Base-by-base conservation (phyloP, 2,113 vertebrate species). In the Mustelus asterias region DNA sequence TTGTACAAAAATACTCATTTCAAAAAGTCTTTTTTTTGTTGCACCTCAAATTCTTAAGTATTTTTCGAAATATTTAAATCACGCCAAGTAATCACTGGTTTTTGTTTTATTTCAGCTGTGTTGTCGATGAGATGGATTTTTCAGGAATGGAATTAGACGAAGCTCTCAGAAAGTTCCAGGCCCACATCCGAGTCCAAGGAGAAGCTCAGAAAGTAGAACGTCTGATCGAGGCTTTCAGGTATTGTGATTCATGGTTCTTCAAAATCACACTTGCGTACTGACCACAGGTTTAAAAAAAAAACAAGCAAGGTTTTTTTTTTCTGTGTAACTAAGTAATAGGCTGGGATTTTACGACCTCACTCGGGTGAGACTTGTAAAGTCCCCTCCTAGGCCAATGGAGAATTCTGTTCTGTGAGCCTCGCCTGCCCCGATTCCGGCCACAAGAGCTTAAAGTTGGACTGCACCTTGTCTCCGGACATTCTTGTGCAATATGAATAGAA, bases 121-220 rank as follows among this genome's bases (percentile, higher is more conserved):
- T 99, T 96, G 99, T 99, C 95, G 99, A 99, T 96, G 99, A 99
- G 97, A 99, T 99, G 99, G 99, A 99, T 96, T 99, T 99, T 97
- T 99, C 98, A 0, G 97, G 97, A 65, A 98, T 99, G 99, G 99
- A 99, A 96, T 97, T 99, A 97, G 99, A 99, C 65, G 99, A 99
- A 97, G 99, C 99, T 0, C 98, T 99, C 96, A 97, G 99, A 97
- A 99, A 99, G 97, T 99, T 99, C 97, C 99, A 99, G 97, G 99
- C 99, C 20, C 99, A 99, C 96, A 99, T 99, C 96, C 98, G 99
- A 96, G 99, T 99, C 44, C 99, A 99, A 96, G 99, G 99, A 58
- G 99, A 99, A 97, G 99, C 99, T 0, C 99, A 99, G 97, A 99
- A 99, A 96, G 99, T 99, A 83, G 99, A 99, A 96, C 97, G 99